Base-by-base conservation (phyloP, 2,113 vertebrate genomes). In the Varanus komodoensis region DNA sequence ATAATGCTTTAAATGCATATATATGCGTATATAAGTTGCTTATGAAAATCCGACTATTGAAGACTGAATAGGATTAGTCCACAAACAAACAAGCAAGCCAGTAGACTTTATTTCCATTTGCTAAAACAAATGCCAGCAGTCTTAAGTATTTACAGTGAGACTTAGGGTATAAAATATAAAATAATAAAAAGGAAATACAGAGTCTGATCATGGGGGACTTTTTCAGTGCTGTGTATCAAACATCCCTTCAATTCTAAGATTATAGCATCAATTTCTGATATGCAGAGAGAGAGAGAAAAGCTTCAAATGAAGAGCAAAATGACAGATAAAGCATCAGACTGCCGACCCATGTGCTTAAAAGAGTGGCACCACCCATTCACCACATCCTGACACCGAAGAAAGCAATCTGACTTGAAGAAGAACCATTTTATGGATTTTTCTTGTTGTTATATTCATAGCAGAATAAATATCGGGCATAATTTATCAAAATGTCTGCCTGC, bases 31-130 rank as follows among this genome's bases (percentile, higher is more conserved):
- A 64, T 19, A 0, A 38, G 44, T n/a, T 84, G 23, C 48, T 23
- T 52, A 61, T 9, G n/a, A 69, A 61, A 88, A 86, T 23, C 68
- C 29, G 8, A 0, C 64, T 48, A 23, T 9, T 57, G 1, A 0
- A 44, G 48, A 68, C 25, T 54, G 27, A 32, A 9, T 38, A 69
- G 38, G 8, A 74, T 32, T 0, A 0, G 11, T 38, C 61, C 25
- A 1, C 0, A 64, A 21, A 17, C 50, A 15, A 27, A 90, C 79
- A 0, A 32, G 89, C 83, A 0, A 0, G 19, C 6, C 54, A 3
- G 0, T 0, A 15, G 0, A 0, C 64, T 0, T 9, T 85, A 73
- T 81, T 61, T 19, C 44, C 29, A 8, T 0, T 0, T 79, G 8
- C 77, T 67, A 68, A 71, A 92, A 50, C 1, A 25, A 73, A 79